phyloP scores from a whole-genome alignment of 23 tunicate species.

The Clavelina lepadiformis region DNA sequence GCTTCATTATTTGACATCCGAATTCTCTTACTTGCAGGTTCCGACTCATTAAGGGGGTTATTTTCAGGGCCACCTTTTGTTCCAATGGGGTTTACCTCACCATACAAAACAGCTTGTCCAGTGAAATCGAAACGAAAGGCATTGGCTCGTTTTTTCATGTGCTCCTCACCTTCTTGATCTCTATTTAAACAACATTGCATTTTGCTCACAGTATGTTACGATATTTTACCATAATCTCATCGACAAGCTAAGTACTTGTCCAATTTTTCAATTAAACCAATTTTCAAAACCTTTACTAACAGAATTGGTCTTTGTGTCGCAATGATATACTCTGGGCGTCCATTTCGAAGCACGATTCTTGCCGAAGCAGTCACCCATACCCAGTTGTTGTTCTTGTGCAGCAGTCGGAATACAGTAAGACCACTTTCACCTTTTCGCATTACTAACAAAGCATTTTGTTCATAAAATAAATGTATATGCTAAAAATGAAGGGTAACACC shows the following conservation, averaged over 20 bases:
- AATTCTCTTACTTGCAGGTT: constrained; percentile 16
- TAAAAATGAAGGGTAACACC: no score
- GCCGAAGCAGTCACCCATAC: constrained; percentile 97
- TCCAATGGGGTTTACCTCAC: constrained; percentile 81
- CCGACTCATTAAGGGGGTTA: constrained; percentile 22
- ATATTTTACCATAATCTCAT: background rate
- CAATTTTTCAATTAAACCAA: background rate
- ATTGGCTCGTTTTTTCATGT: constrained; percentile 65
- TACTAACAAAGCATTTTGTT: constrained; percentile 65
- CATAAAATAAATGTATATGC: no score
- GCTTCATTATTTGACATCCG: background rate
- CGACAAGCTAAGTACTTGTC: background rate
- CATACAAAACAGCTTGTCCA: constrained; percentile 90
- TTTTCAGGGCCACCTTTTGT: constrained; percentile 54
- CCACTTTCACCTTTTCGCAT: constrained; percentile 94
- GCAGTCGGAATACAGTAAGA: constrained; percentile 72
- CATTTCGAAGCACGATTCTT: constrained; percentile 49
- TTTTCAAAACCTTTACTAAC: constrained; percentile 51
- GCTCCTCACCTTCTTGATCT: constrained; percentile 93
- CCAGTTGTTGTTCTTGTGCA: constrained; percentile 86
- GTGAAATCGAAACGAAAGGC: constrained; percentile 94
- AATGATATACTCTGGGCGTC: constrained; percentile 79
- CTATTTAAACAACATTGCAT: constrained; percentile 32
- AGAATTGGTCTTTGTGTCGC: constrained; percentile 90
- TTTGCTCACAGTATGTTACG: background rate